phyloP scores from a whole-genome alignment of 2,888 invertebrate species.

The Stenotaenia linearis region DNA sequence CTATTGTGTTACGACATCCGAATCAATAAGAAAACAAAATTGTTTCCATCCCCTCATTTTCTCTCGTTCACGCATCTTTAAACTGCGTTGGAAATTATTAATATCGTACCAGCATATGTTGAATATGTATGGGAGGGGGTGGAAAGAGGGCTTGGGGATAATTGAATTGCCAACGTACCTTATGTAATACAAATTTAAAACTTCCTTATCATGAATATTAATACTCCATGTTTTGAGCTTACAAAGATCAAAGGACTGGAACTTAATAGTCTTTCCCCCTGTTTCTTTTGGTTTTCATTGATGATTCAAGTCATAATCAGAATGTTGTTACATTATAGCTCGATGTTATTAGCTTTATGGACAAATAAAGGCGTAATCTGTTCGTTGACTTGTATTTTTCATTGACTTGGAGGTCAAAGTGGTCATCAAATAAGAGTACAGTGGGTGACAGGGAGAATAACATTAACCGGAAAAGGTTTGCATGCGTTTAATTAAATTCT shows the following conservation, averaged over 20 bases:
- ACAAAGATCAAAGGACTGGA: background rate
- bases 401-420: background rate
- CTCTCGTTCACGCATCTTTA: background rate
- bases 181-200: background rate
- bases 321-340: background rate
- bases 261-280: background rate
- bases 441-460: background rate
- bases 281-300: background rate
- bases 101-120: background rate
- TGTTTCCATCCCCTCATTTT: background rate
- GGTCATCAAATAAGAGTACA: background rate
- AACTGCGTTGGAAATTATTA: background rate
- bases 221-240: background rate
- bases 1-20: constrained; percentile 7
- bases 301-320: background rate
- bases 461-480: background rate
- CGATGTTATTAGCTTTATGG: background rate
- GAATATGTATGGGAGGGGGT: background rate
- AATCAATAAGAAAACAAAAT: constrained; percentile 24
- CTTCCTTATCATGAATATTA: background rate
- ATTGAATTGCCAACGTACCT: background rate
- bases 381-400: background rate
- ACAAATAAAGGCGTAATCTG: background rate
- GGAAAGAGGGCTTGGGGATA: background rate
- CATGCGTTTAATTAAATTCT: background rate